Evolutionary conservation across 1,140 invertebrate genomes (phyloP), one percentile per base, ranked within the genome.

Genomic region (Fopius arisanus): DNA sequence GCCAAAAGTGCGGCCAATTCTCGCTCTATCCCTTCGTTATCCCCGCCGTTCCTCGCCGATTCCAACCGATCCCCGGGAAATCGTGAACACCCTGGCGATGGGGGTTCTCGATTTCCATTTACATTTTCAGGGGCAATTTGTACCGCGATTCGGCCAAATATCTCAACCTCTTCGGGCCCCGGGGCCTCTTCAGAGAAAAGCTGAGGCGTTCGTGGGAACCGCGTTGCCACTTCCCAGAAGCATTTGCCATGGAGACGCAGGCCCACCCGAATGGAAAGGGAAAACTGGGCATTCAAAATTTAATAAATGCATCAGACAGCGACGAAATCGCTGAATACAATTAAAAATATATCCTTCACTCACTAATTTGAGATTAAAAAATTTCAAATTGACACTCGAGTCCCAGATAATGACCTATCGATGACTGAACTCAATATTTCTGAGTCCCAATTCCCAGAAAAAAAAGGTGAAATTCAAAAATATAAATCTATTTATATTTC

Each of bases 161-260:
- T 28, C 14, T 59, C 0, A 59, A 12, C 19, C 74, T 76, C 74
- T 43, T 75, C 69, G 59, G 76, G 76, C 72, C 76, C 68, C 75
- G 4, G 33, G 9, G 6, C 54, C 59, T 31, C 43, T 84, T 84
- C 82, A 80, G 76, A 81, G 83, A 84, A 84, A 84, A 83, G 78
- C 78, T 74, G 73, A 77, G 70, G 75, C 77, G 77, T 84, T 84
- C 78, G 79, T 83, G 81, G 79, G 83, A 84, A 84, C 79, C 78
- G 70, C 78, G 79, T 76, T 77, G 78, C 77, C 68, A 66, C 80
- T 84, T 84, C 83, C 72, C 41, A 81, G 83, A 84, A 84, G 71
- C 62, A 48, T 74, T 48, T 67, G 29, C 65, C 48, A 31, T 67
- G 23, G 48, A 75, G 65, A 72, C 33, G 21, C n/a, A 40, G 40